Evolutionary conservation across 2,888 invertebrate genomes (phyloP).

Genomic region (Hoplodrina blanda): DNA sequence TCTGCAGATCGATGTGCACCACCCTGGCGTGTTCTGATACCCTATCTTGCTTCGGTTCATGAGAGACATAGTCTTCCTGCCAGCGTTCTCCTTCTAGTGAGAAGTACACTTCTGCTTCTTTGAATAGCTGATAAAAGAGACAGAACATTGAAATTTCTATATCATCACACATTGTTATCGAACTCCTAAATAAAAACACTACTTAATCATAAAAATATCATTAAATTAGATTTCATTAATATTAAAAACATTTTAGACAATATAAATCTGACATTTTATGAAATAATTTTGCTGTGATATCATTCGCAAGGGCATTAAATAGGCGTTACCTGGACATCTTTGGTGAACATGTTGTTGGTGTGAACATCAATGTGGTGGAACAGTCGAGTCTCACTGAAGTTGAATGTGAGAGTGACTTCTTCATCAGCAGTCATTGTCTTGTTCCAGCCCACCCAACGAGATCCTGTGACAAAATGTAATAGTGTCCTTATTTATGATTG

Average conservation of each 20-base stretch:
- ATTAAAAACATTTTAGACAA: slow-evolving; percentile 3
- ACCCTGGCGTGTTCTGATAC: slow-evolving; percentile 91
- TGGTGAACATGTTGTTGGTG: slow-evolving; percentile 95
- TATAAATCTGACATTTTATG: slow-evolving; percentile 5
- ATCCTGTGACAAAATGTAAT: slow-evolving; percentile 80
- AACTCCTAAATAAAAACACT: not conserved
- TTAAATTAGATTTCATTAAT: not conserved
- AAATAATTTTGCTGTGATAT: slow-evolving; percentile 2
- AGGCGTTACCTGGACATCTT: slow-evolving; percentile 93
- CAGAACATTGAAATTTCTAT: slow-evolving; percentile 3
- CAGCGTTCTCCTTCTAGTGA: slow-evolving; percentile 94
- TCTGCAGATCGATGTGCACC: slow-evolving; percentile 93
- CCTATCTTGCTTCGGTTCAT: slow-evolving; percentile 90
- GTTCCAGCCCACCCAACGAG: slow-evolving; percentile 97
- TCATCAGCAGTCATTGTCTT: slow-evolving; percentile 91
- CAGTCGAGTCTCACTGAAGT: slow-evolving; percentile 94
- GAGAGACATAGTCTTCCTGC: slow-evolving; percentile 92
- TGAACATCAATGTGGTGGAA: slow-evolving; percentile 94
- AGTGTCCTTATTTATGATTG: not conserved
- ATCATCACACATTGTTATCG: not conserved
- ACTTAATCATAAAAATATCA: slow-evolving; percentile 1
- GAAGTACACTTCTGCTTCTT: slow-evolving; percentile 94
- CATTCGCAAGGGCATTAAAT: slow-evolving; percentile 46
- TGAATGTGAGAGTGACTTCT: slow-evolving; percentile 94
- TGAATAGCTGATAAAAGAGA: slow-evolving; percentile 92